phyloP scores from a whole-genome alignment of 2,888 invertebrate species.

The Baronia brevicornis region DNA sequence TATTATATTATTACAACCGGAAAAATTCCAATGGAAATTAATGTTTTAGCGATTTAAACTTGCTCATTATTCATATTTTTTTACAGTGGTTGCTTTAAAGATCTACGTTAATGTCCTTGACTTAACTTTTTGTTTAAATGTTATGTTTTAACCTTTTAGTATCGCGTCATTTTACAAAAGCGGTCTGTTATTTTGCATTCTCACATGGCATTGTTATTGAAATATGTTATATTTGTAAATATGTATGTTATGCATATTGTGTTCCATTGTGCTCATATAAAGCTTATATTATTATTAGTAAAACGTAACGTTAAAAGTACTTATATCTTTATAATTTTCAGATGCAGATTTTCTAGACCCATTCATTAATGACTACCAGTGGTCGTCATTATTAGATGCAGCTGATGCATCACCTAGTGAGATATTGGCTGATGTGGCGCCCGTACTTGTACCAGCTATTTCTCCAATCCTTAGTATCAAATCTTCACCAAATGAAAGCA shows the following conservation, averaged over 20 bases:
- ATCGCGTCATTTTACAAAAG: too few species aligned
- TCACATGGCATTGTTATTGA: too few species aligned
- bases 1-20: slow-evolving; percentile 19
- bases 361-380: slow-evolving; percentile 55
- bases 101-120: too few species aligned
- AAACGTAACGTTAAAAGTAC: slow-evolving; percentile 1
- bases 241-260: too few species aligned
- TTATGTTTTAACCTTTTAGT: too few species aligned
- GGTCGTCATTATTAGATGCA: slow-evolving; percentile 59
- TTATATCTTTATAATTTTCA: slow-evolving; percentile 24
- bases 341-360: slow-evolving; percentile 64
- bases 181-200: too few species aligned
- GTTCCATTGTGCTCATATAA: too few species aligned
- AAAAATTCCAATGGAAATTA: slow-evolving; percentile 31
- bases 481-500: slow-evolving; percentile 54
- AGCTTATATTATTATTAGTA: slow-evolving; percentile 12
- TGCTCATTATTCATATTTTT: too few species aligned
- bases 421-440: slow-evolving; percentile 65
- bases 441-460: slow-evolving; percentile 49
- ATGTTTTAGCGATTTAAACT: too few species aligned
- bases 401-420: slow-evolving; percentile 67
- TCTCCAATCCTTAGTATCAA: slow-evolving; percentile 54
- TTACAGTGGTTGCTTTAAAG: too few species aligned
- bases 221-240: too few species aligned
- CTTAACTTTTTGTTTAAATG: too few species aligned